Conservation (phyloP, 2,888 invertebrate genomes). For the Callosobruchus maculatus region DNA sequence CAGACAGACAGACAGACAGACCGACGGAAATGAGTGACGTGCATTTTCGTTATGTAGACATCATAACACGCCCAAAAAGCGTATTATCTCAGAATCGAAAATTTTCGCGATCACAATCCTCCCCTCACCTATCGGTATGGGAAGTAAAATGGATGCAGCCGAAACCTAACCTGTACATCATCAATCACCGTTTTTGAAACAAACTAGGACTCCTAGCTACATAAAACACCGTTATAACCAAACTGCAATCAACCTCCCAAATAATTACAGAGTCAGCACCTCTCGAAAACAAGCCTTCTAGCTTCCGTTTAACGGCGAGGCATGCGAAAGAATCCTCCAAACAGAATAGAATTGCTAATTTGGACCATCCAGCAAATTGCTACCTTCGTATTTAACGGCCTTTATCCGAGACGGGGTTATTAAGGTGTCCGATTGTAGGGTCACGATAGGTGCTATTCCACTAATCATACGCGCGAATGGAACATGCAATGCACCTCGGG, state of each 20-base stretch:
- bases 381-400: neutral
- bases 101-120: too few relatives aligned
- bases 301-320: neutral
- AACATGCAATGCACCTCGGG: neutral
- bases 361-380: neutral
- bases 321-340: neutral
- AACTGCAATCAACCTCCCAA: neutral
- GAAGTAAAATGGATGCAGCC: too few relatives aligned
- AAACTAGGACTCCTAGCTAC: too few relatives aligned
- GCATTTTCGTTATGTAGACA: too few relatives aligned
- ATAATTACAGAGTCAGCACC: neutral
- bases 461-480: constrained; percentile 2
- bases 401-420: neutral
- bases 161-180: too few relatives aligned
- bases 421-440: neutral
- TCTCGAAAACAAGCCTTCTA: neutral
- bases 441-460: neutral
- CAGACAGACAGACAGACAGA: too few relatives aligned
- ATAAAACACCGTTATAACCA: too few relatives aligned
- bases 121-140: too few relatives aligned
- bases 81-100: too few relatives aligned
- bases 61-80: too few relatives aligned
- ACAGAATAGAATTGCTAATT: neutral
- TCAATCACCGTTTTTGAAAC: too few relatives aligned
- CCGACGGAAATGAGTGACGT: too few relatives aligned